These are phyloP conservation scores for Caerostris darwini DNA, from an alignment of 1,140 invertebrate species.

Conservation along the genomic window DNA sequence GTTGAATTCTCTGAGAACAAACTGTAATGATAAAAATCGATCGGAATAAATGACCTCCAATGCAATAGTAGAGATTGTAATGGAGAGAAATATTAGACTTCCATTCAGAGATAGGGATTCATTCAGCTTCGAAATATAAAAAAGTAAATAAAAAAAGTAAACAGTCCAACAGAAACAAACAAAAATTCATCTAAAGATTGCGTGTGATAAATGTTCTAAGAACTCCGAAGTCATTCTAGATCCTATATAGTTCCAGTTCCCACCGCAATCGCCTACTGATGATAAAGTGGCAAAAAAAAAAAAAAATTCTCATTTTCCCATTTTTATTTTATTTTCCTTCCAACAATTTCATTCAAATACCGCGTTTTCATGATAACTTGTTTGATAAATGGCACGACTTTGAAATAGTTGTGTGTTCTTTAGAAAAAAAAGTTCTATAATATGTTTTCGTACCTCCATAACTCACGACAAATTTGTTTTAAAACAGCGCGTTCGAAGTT, in stretches of 20 bases:
- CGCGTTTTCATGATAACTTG: conserved; percentile 47
- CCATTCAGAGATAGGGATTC: not conserved
- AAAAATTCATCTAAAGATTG: conserved; percentile 25
- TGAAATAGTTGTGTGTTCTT: conserved; percentile 52
- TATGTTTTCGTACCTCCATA: conserved; percentile 27
- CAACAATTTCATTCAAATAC: conserved; percentile 64
- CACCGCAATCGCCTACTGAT: conserved; percentile 24
- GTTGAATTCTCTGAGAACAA: not conserved
- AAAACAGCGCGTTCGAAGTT: not conserved
- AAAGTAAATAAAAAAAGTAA: not conserved
- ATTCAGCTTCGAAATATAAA: not conserved
- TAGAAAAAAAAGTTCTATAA: conserved; percentile 28
- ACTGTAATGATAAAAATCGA: not conserved
- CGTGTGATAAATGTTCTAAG: conserved; percentile 37
- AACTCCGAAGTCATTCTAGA: not conserved
- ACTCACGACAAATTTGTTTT: conserved; percentile 9
- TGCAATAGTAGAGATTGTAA: not conserved
- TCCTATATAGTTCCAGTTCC: conserved; percentile 14
- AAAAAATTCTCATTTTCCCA: conserved; percentile 36
- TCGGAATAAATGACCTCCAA: not conserved
- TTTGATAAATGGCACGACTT: conserved; percentile 49
- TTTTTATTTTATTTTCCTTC: not conserved
- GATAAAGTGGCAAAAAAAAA: conserved; percentile 27
- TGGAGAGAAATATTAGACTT: not conserved
- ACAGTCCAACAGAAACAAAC: not conserved